Evolutionary conservation across 1,140 invertebrate genomes (phyloP), one percentile per base, ranked within the genome.

Genomic region (Carposina sasakii): DNA sequence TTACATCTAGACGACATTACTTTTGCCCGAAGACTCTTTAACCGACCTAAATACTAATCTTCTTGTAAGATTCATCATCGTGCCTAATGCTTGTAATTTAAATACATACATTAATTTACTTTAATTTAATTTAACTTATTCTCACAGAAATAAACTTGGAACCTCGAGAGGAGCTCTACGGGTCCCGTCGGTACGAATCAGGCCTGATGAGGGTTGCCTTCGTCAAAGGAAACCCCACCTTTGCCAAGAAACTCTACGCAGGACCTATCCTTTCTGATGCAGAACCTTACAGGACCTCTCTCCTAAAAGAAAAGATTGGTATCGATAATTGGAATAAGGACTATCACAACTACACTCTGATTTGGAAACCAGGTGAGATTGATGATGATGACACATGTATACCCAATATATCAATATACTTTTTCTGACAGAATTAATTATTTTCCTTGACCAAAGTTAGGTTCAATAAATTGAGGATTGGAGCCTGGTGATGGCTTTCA

Each of bases 291-390:
- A 67, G 81, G 21, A 56, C 70, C 2, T 52, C 59, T 17, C 49
- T 73, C 6, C 23, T 82, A 44, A 76, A 72, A 39, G 81, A 81
- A 51, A 77, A 73, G 26, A 63, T 76, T 24, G 71, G 77, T 5
- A 69, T 78, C 19, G 58, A 79, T 4, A 71, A 78, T 41, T 92
- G 91, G 91, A 85, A 78, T 24, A 84, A 88, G 17, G 87, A 88
- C 23, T 93, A 88, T 63, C 90, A 93, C 57, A 86, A 81, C 28
- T 93, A 89, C 48, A 87, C 85, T 1, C 60, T 92, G 13, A 75
- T 87, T 37, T 93, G 92, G 92, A 88, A 76, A 28, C 86, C 86
- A 58, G 86, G 88, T 88, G 63, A 42, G 36, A 22, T 28, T 34
- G 31, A 5, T 42, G 1, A 19, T 3, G 8, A 53, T 36, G 20